Evolutionary conservation across 2,113 vertebrate species (phyloP).

Genomic region (Prinia subflava): DNA sequence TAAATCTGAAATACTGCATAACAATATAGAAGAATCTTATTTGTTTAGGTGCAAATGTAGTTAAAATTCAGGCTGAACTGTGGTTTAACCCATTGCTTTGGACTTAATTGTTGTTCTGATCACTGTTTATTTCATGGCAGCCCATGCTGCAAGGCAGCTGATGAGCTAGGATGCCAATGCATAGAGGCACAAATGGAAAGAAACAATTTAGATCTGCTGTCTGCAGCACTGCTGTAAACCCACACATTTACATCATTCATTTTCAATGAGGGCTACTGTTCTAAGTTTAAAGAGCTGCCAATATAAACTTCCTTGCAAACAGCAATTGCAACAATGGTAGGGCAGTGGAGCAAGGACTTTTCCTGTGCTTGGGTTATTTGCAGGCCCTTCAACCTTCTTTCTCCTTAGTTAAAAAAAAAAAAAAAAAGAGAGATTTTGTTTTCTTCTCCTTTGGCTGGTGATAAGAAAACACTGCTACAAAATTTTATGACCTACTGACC

Average conservation of each 20-base stretch:
- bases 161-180: background rate
- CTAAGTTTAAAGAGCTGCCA: background rate
- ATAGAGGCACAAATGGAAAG: background rate
- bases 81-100: background rate
- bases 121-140: background rate
- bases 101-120: background rate
- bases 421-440: background rate
- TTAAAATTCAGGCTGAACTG: background rate
- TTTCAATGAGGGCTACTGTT: background rate
- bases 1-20: background rate
- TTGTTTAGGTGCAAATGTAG: background rate
- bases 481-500: constrained; percentile 9
- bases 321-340: background rate
- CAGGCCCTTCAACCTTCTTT: background rate
- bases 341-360: background rate
- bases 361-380: background rate
- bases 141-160: background rate
- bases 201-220: background rate
- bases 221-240: background rate
- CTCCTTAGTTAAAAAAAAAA: background rate
- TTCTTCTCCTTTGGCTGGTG: background rate
- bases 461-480: background rate
- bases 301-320: background rate
- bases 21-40: background rate
- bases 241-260: background rate